phyloP scores from a whole-genome alignment of 2,113 vertebrate genomes.

The Nycticryphes semicollaris region DNA sequence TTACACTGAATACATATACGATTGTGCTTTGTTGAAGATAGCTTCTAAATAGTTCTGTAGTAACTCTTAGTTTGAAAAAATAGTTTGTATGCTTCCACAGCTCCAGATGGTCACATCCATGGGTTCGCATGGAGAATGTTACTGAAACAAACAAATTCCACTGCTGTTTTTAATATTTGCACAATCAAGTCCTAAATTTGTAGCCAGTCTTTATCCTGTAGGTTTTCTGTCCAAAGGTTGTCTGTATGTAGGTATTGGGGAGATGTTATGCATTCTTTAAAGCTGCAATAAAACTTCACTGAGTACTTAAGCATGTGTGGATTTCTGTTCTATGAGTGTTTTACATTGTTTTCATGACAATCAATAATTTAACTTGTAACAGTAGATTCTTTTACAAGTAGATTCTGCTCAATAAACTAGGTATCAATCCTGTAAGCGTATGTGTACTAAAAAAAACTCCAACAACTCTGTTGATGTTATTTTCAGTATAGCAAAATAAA shows the following conservation, averaged over 20 bases:
- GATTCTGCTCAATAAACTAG: background rate
- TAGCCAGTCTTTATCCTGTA: background rate
- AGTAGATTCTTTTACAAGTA: too few relatives aligned
- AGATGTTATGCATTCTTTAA: background rate
- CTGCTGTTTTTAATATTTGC: background rate
- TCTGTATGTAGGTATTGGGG: background rate
- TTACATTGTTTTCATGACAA: background rate
- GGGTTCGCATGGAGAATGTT: background rate
- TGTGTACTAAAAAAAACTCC: background rate
- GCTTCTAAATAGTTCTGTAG: background rate
- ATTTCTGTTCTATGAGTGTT: background rate
- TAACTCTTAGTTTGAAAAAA: background rate
- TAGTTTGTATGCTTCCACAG: background rate
- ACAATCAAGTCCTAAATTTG: background rate
- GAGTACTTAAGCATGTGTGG: background rate
- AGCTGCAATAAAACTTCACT: background rate
- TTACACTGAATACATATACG: background rate
- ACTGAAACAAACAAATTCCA: background rate
- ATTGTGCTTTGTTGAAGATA: background rate
- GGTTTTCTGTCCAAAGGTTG: background rate
- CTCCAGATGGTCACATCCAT: background rate
- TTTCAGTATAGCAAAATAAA: background rate
- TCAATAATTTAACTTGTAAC: background rate
- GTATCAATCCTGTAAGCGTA: background rate
- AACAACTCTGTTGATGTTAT: background rate